Conservation (phyloP, 2,797 vertebrate genomes). For the Molossus alvarezi region DNA sequence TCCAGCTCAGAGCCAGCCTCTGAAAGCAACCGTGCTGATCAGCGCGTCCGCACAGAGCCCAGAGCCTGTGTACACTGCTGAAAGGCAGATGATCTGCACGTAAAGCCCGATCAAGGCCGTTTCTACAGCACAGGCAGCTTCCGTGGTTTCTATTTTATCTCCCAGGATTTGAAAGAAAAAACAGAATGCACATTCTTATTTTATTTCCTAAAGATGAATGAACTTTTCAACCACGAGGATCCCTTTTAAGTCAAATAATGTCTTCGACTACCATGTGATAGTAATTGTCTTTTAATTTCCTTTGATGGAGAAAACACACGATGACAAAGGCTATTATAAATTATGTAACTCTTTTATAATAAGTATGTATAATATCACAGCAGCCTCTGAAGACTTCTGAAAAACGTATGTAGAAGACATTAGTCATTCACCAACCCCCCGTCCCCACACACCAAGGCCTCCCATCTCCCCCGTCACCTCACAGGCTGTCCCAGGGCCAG, state of each 20-base stretch:
- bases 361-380: background rate
- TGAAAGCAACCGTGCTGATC: background rate
- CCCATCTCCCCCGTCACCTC: background rate
- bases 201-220: slow-evolving; percentile 53
- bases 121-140: background rate
- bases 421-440: background rate
- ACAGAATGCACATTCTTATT: slow-evolving; percentile 33
- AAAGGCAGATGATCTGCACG: background rate
- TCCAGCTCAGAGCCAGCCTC: background rate
- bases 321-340: slow-evolving; percentile 41
- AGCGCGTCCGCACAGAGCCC: background rate
- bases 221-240: slow-evolving; percentile 63
- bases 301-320: slow-evolving; percentile 59
- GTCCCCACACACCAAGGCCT: background rate
- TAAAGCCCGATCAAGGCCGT: background rate
- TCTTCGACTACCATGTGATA: background rate
- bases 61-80: background rate
- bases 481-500: background rate
- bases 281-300: slow-evolving; percentile 57
- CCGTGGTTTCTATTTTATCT: slow-evolving; percentile 37
- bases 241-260: slow-evolving; percentile 47
- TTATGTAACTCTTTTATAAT: slow-evolving; percentile 26
- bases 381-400: background rate
- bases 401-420: background rate
- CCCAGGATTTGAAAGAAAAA: background rate